Conservation (phyloP, 2,888 invertebrate genomes). For the Lithophane leautieri region DNA sequence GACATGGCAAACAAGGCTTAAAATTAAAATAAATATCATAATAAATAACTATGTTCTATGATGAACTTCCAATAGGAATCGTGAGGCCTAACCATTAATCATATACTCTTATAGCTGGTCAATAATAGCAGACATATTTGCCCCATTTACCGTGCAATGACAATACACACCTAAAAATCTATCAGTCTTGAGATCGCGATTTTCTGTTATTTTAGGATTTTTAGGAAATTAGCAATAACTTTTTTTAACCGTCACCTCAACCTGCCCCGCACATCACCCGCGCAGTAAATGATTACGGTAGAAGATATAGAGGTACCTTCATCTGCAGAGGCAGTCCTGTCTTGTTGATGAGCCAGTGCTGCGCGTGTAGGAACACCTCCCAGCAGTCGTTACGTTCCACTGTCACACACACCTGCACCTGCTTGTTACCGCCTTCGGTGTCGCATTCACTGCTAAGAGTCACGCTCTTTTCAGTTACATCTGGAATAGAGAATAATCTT, state of each 20-base stretch:
- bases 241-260: not conserved
- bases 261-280: not conserved
- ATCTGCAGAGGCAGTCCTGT: slow-evolving; percentile 95
- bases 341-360: slow-evolving; percentile 97
- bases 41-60: too few species aligned
- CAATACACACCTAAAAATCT: too few species aligned
- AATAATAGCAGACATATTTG: too few species aligned
- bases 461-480: slow-evolving; percentile 92
- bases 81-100: too few species aligned
- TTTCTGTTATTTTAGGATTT: too few species aligned
- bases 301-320: slow-evolving; percentile 85
- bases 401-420: slow-evolving; percentile 92
- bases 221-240: too few species aligned
- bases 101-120: too few species aligned
- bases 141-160: too few species aligned
- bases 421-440: slow-evolving; percentile 91
- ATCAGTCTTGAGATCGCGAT: too few species aligned
- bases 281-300: not conserved
- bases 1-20: too few species aligned
- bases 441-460: slow-evolving; percentile 92
- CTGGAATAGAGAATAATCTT: slow-evolving; percentile 74
- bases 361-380: slow-evolving; percentile 93
- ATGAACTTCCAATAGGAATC: too few species aligned
- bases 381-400: slow-evolving; percentile 91
- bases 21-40: too few species aligned